Evolutionary conservation across 2,797 vertebrate genomes (phyloP).

Genomic region (Pygocentrus nattereri): DNA sequence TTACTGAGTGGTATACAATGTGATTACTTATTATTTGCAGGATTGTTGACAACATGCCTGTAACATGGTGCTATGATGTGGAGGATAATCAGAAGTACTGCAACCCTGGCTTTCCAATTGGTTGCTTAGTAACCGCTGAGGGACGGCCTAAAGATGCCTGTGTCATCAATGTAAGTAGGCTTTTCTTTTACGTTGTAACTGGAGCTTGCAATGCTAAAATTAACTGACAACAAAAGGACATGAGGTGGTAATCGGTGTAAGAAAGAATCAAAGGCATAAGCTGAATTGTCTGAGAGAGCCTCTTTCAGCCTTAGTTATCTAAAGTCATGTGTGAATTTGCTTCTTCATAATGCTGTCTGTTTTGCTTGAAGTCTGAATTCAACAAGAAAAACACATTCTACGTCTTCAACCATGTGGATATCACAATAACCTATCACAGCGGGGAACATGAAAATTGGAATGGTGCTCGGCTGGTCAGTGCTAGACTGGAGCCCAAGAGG

Average conservation of each 20-base stretch:
- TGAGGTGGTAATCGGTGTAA: neutral
- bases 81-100: conserved; percentile 88
- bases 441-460: conserved; percentile 80
- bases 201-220: neutral
- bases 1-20: neutral
- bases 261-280: neutral
- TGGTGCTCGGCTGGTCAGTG: conserved; percentile 84
- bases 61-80: conserved; percentile 91
- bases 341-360: neutral
- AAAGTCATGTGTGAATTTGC: neutral
- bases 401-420: conserved; percentile 92
- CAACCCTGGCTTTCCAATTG: conserved; percentile 91
- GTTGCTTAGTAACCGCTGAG: conserved; percentile 84
- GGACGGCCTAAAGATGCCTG: conserved; percentile 87
- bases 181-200: neutral
- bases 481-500: conserved; percentile 89
- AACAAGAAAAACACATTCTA: conserved; percentile 90
- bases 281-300: neutral
- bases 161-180: conserved; percentile 86
- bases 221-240: neutral
- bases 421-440: conserved; percentile 89
- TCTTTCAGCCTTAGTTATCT: neutral
- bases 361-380: conserved; percentile 84
- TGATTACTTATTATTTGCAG: conserved; percentile 68
- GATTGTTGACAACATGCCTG: conserved; percentile 95